A percentile compares a stretch with the other conserved stretches of the same genome.
Evolutionary conservation across 2,888 invertebrate genomes (phyloP).

Genomic region (Oligia strigilis): DNA sequence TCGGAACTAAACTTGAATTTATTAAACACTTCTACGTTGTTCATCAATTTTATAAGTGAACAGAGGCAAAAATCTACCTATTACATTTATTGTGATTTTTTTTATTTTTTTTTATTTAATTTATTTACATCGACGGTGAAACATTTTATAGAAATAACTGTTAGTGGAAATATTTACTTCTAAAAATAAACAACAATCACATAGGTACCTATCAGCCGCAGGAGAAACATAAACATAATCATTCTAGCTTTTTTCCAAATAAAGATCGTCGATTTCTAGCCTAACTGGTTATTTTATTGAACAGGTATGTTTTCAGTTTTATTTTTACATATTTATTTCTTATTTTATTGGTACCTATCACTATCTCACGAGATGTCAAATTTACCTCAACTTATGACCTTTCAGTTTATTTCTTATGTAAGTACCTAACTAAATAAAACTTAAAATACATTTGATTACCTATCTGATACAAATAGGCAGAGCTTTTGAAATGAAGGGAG

Average conservation of each 20-base stretch:
- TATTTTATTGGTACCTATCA: neutral
- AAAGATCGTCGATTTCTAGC: neutral
- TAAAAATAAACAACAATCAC: neutral
- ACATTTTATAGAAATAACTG: neutral
- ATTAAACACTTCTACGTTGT: neutral
- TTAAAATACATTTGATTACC: neutral
- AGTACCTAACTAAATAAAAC: neutral
- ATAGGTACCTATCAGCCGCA: neutral
- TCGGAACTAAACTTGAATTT: neutral
- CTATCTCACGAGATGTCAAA: neutral
- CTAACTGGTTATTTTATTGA: constrained; percentile 12
- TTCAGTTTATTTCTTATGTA: neutral
- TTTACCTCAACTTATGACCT: neutral
- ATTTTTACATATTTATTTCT: neutral
- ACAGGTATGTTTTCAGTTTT: neutral
- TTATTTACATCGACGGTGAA: neutral
- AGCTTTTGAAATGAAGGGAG: neutral
- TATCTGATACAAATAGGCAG: neutral
- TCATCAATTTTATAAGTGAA: neutral
- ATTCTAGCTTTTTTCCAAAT: constrained; percentile 3
- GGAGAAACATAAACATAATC: neutral
- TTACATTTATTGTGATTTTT: neutral
- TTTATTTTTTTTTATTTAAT: no score
- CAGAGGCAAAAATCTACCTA: neutral
- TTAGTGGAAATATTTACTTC: neutral